A percentile compares a stretch with the other conserved stretches of the same genome.
Conservation (phyloP, 2,113 vertebrate species). For the Lagopus leucura region DNA sequence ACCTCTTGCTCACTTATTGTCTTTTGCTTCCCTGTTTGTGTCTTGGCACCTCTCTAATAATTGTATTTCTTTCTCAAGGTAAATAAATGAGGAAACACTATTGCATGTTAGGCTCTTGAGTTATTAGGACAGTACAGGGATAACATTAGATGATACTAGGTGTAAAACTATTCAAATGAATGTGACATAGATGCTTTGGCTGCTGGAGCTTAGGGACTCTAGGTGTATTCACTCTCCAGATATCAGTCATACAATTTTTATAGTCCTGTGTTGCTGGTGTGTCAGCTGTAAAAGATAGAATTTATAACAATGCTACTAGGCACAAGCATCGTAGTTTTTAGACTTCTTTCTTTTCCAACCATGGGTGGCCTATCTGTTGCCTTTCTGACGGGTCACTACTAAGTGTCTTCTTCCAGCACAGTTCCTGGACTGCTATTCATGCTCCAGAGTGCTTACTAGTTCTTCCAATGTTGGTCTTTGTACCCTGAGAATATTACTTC, state of each 20-base stretch:
- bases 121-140: background rate
- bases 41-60: background rate
- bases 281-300: fast-evolving
- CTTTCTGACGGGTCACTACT: background rate
- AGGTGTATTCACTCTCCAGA: background rate
- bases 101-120: background rate
- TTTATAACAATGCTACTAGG: background rate
- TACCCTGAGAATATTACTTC: background rate
- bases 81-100: background rate
- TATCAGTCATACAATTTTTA: background rate
- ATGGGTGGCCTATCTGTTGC: background rate
- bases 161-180: fast-evolving
- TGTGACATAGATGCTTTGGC: background rate
- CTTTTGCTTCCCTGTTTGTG: background rate
- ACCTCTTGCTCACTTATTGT: background rate
- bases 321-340: background rate
- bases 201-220: background rate
- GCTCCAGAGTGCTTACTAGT: background rate
- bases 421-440: background rate
- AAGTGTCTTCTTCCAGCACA: background rate
- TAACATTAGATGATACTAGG: background rate
- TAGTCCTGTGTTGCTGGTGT: background rate
- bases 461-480: background rate
- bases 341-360: background rate
- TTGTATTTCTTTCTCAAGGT: background rate